Evolutionary conservation across 2,888 invertebrate species (phyloP).

Genomic region (Tipula vernalis): DNA sequence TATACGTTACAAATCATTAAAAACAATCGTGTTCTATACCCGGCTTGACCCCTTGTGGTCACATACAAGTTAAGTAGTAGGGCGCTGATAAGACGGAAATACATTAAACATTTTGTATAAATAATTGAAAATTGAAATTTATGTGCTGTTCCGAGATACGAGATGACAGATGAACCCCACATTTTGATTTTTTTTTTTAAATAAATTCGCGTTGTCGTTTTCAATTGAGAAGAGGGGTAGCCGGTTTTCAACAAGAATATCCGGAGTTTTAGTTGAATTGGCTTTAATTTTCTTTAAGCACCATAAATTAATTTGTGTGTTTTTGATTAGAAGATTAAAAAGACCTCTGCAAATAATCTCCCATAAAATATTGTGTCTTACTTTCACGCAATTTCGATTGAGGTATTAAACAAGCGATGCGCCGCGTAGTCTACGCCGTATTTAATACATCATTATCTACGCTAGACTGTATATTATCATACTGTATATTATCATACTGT

Average conservation of each 20-base stretch:
- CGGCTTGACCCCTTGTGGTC: neutral
- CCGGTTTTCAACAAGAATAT: neutral
- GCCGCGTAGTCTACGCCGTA: too few species aligned
- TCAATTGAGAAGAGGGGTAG: neutral
- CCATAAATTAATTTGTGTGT: neutral
- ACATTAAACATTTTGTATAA: neutral
- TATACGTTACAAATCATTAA: neutral
- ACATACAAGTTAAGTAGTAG: neutral
- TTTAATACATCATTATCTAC: too few species aligned
- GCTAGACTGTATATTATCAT: too few species aligned
- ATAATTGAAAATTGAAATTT: neutral
- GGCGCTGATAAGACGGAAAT: neutral
- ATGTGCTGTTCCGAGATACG: neutral
- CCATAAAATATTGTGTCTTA: neutral
- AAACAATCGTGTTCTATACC: neutral
- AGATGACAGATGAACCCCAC: neutral
- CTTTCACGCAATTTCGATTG: neutral
- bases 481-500: too few species aligned
- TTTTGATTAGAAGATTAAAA: neutral
- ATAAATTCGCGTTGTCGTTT: neutral
- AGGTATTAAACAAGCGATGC: too few species aligned
- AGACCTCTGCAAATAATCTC: neutral
- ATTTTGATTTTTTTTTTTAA: neutral
- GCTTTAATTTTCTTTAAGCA: neutral
- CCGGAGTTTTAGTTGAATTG: neutral